phyloP scores from a whole-genome alignment of 2,797 vertebrate genomes.

The Acanthiza pusilla region DNA sequence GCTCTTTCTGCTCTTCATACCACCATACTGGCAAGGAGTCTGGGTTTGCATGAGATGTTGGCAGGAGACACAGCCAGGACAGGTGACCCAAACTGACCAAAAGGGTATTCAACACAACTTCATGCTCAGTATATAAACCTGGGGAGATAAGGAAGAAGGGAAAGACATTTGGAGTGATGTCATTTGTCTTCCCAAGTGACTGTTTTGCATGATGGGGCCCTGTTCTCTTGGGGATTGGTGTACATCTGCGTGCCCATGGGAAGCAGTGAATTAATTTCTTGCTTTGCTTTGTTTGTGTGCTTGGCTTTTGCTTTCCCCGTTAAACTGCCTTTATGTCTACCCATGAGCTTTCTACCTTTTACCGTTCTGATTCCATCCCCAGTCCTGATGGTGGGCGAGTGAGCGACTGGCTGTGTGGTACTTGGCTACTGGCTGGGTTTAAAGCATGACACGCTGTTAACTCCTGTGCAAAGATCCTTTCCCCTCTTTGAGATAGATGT shows the following conservation, averaged over 20 bases:
- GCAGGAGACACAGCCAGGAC: neutral
- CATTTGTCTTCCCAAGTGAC: neutral
- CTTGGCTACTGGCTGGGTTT: neutral
- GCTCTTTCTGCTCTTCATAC: neutral
- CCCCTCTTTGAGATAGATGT: rapidly evolving
- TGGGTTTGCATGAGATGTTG: neutral
- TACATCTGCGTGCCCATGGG: neutral
- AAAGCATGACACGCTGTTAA: rapidly evolving
- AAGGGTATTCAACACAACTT: neutral
- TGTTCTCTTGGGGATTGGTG: neutral
- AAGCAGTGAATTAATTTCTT: neutral
- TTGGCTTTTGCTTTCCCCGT: neutral
- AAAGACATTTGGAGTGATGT: neutral
- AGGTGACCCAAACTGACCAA: neutral
- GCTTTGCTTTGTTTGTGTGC: neutral
- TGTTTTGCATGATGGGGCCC: neutral
- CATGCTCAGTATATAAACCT: neutral
- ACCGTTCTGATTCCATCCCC: neutral
- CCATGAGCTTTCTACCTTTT: neutral
- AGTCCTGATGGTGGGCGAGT: neutral
- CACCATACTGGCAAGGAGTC: neutral
- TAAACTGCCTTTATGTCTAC: neutral
- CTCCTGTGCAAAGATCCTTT: neutral
- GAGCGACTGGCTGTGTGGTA: neutral
- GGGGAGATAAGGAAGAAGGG: neutral